Base-by-base conservation (phyloP, 2,113 vertebrate species). In the Taurulus bubalis region DNA sequence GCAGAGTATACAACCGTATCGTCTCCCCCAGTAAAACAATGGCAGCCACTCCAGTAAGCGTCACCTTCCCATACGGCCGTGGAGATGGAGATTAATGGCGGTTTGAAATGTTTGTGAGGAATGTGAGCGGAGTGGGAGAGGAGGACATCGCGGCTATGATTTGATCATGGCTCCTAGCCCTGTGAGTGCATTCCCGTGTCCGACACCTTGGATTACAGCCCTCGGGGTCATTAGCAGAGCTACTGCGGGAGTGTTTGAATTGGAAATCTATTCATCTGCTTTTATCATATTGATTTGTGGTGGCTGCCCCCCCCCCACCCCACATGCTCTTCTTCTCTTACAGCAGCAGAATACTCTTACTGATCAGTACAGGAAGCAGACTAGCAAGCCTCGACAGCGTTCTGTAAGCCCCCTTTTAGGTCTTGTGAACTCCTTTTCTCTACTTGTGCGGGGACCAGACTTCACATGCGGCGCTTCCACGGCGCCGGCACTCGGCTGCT, bases 211-310 rank as follows among this genome's bases (percentile, higher is more conserved):
- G 83, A 85, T 91, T 89, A 87, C 90, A 87, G 68, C 66, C 71
- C 63, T 70, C 38, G 1, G 66, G 81, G 80, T 90, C 86, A 90
- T 91, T 88, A 86, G 60, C 80, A 67, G 56, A 81, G 75, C 67
- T 73, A 60, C 79, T 76, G 71, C 34, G 12, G 63, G 79, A 84
- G 64, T 75, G 55, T 83, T 91, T 85, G 34, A 87, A 88, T 87
- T 79, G 83, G 84, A 90, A 91, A 92, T 88, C 89, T 87, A 90
- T 92, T 89, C 53, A 86, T 93, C 85, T 81, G 71, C 80, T 89
- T 85, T 80, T 77, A 65, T 62, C 11, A 28, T 84, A 91, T 91
- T 83, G 92, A 92, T 91, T 72, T 82, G 85, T 75, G 80, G 88
- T 79, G 90, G 75, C 79, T 84, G 32, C 30, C 42, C 26, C 22